Percentiles rank a stretch among this genome's conserved stretches.
Evolutionary conservation across 2,113 vertebrate species (phyloP).

Genomic region (Micromys minutus): DNA sequence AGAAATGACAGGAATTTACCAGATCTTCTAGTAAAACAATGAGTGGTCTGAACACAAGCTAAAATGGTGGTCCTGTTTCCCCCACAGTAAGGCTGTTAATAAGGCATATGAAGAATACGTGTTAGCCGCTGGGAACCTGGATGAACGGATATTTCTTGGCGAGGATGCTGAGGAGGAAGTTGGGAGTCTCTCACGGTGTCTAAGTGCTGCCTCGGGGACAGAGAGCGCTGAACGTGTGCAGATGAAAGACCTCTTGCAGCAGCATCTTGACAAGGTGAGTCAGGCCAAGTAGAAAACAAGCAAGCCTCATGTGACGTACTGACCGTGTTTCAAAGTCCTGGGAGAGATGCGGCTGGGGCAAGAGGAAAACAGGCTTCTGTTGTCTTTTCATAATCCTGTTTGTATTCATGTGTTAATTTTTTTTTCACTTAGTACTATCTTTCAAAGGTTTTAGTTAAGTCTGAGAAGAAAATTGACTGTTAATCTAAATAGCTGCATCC

Average conservation of each 20-base stretch:
- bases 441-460: not conserved
- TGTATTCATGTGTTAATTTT: not conserved
- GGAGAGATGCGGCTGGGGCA: not conserved
- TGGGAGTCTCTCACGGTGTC: conserved; percentile 89
- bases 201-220: conserved; percentile 83
- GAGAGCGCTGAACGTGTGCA: conserved; percentile 86
- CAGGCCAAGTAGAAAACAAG: not conserved
- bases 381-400: not conserved
- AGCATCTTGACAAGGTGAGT: conserved; percentile 88
- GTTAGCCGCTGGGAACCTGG: conserved; percentile 92
- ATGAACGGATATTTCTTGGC: conserved; percentile 95
- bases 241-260: conserved; percentile 86
- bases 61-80: not conserved
- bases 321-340: too few species aligned
- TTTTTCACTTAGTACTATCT: conserved; percentile 2
- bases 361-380: accelerated
- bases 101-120: conserved; percentile 95
- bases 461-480: not conserved
- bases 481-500: not conserved
- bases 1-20: conserved; percentile 28
- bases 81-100: conserved; percentile 90
- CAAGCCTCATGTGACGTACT: not conserved
- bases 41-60: not conserved
- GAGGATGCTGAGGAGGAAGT: conserved; percentile 94
- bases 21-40: not conserved